A percentile compares a stretch with the other conserved stretches of the same genome.
phyloP scores from a whole-genome alignment of 2,113 vertebrate species.

The Natator depressus region DNA sequence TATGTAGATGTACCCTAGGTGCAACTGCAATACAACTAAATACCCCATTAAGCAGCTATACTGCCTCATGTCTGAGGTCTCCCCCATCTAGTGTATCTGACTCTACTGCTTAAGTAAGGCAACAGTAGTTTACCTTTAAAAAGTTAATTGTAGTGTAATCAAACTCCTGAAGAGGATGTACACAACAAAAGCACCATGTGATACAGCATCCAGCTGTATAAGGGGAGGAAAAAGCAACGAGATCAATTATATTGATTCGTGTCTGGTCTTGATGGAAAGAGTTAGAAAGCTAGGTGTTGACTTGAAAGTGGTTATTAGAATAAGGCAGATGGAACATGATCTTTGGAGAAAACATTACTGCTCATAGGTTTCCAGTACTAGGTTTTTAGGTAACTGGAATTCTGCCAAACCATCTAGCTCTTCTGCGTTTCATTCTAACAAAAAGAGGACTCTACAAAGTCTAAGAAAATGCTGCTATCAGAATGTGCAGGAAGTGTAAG shows the following conservation, averaged over 20 bases:
- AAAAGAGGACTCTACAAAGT: slow-evolving; percentile 61
- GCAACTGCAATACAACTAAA: not conserved
- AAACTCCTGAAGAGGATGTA: not conserved
- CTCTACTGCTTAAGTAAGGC: not conserved
- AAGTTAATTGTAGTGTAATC: not conserved
- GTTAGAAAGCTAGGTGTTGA: slow-evolving; percentile 52
- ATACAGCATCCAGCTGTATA: not conserved
- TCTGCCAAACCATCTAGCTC: slow-evolving; percentile 65
- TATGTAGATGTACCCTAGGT: not conserved
- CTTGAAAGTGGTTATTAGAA: slow-evolving; percentile 59
- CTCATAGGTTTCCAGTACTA: slow-evolving; percentile 40
- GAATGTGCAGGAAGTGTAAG: not conserved
- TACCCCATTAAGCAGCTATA: not conserved
- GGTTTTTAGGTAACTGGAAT: slow-evolving; percentile 62
- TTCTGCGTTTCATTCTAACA: slow-evolving; percentile 68
- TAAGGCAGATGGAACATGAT: slow-evolving; percentile 29
- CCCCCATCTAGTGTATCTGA: not conserved
- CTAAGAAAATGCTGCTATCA: slow-evolving; percentile 36
- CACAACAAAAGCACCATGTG: not conserved
- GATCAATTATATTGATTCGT: slow-evolving; percentile 46
- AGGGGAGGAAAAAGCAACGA: not conserved
- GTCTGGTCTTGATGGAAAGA: not conserved
- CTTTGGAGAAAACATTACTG: slow-evolving; percentile 61
- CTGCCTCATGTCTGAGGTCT: not conserved
- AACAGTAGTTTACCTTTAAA: not conserved